phyloP scores from a whole-genome alignment of 2,113 vertebrate genomes.

The Plestiodon gilberti region DNA sequence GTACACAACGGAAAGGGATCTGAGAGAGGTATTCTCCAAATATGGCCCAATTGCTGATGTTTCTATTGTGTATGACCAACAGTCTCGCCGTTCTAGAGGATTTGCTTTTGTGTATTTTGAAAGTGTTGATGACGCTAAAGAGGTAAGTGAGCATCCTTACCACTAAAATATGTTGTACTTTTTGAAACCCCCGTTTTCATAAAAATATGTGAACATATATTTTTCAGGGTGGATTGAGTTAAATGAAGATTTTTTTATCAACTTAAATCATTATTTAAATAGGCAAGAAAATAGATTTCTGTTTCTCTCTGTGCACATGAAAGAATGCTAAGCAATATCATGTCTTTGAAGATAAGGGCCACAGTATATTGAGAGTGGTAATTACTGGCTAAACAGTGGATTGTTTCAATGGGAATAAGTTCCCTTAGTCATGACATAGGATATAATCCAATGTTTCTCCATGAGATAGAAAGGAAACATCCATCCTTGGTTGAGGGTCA shows the following conservation, averaged over 20 bases:
- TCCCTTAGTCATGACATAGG: no score
- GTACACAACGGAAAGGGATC: slow-evolving; percentile 93
- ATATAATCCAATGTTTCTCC: no score
- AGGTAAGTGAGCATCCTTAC: slow-evolving; percentile 75
- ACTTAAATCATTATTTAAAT: neutral
- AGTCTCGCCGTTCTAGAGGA: slow-evolving; percentile 92
- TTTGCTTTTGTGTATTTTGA: slow-evolving; percentile 98
- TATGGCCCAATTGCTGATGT: slow-evolving; percentile 93
- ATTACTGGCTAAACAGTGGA: no score
- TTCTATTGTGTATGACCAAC: slow-evolving; percentile 94
- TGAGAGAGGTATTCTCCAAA: slow-evolving; percentile 95
- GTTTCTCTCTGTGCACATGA: neutral
- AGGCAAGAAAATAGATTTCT: neutral
- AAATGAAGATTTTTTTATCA: neutral
- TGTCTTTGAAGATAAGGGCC: neutral
- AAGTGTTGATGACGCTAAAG: slow-evolving; percentile 90
- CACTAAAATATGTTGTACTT: neutral
- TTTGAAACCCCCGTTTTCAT: neutral
- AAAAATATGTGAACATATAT: neutral
- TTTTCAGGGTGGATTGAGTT: no score
- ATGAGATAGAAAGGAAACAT: neutral
- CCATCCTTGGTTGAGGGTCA: no score
- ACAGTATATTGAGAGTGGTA: neutral
- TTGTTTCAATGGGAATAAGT: neutral
- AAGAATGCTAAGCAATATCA: neutral